phyloP scores from a whole-genome alignment of 2,113 vertebrate species.

The Coturnix japonica region DNA sequence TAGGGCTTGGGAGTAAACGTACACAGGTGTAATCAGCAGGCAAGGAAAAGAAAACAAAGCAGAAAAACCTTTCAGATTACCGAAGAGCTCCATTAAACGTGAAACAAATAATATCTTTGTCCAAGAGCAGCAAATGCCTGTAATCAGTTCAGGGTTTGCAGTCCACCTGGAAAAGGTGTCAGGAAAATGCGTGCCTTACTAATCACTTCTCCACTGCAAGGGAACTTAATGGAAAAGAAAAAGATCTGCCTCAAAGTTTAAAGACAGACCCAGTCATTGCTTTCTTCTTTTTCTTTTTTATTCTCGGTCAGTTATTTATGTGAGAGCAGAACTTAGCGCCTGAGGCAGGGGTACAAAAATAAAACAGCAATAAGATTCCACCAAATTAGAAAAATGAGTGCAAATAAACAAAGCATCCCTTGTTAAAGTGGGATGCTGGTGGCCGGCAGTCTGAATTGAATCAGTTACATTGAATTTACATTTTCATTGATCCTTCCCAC shows the following conservation, averaged over 20 bases:
- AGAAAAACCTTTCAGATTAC: not conserved
- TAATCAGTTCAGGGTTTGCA: constrained; percentile 27
- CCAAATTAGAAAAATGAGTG: constrained; percentile 18
- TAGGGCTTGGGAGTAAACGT: constrained; percentile 60
- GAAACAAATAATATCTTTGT: constrained; percentile 42
- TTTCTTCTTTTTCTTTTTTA: not conserved
- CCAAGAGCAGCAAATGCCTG: not conserved
- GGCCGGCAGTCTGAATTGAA: constrained; percentile 41
- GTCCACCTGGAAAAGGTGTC: constrained; percentile 66
- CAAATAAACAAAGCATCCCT: constrained; percentile 60
- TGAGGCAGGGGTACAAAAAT: constrained; percentile 30
- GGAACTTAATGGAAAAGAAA: constrained; percentile 34
- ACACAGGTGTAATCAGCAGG: constrained; percentile 75
- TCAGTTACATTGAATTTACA: constrained; percentile 53
- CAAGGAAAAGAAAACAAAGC: not conserved
- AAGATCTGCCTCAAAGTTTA: not conserved
- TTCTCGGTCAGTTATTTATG: not conserved
- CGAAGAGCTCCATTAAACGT: not conserved
- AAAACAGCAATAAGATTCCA: not conserved
- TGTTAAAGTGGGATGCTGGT: constrained; percentile 20
- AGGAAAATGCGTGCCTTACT: constrained; percentile 13
- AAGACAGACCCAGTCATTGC: not conserved
- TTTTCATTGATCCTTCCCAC: constrained; percentile 56
- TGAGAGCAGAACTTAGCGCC: constrained; percentile 14
- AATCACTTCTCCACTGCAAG: constrained; percentile 37